Evolutionary conservation across 2,888 invertebrate genomes (phyloP).

Genomic region (Hemithea aestivaria): DNA sequence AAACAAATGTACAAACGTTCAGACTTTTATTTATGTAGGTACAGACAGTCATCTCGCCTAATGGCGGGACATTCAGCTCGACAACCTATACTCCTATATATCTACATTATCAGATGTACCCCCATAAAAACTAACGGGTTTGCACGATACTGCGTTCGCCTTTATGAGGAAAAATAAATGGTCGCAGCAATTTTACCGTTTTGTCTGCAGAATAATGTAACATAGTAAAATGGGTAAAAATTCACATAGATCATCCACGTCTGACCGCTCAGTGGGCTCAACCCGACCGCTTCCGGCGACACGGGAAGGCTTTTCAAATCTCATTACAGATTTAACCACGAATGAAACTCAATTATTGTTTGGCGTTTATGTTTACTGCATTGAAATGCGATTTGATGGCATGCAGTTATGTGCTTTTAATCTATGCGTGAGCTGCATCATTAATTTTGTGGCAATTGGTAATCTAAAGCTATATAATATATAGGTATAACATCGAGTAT

Average conservation of each 20-base stretch:
- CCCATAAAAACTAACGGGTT: slow-evolving; percentile 28
- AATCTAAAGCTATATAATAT: too few relatives aligned
- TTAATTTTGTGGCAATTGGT: too few relatives aligned
- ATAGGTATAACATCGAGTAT: too few relatives aligned
- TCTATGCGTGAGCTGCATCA: too few relatives aligned
- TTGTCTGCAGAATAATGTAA: slow-evolving; percentile 40
- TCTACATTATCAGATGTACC: slow-evolving; percentile 26
- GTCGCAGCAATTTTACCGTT: slow-evolving; percentile 14
- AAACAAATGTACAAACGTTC: slow-evolving; percentile 6
- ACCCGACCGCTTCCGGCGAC: slow-evolving; percentile 35
- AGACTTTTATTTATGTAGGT: slow-evolving; percentile 17
- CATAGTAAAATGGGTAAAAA: slow-evolving; percentile 59
- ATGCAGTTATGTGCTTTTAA: too few relatives aligned
- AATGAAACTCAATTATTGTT: slow-evolving; percentile 20
- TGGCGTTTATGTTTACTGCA: neutral
- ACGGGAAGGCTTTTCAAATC: slow-evolving; percentile 47
- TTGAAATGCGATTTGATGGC: too few relatives aligned
- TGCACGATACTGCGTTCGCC: slow-evolving; percentile 19
- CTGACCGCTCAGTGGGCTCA: slow-evolving; percentile 46
- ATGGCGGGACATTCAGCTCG: slow-evolving; percentile 16
- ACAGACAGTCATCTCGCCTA: slow-evolving; percentile 17
- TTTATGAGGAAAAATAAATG: slow-evolving; percentile 24
- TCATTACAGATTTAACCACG: slow-evolving; percentile 47
- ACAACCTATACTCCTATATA: slow-evolving; percentile 15
- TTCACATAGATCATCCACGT: slow-evolving; percentile 63